These are phyloP conservation scores for Equus quagga DNA, from an alignment of 2,113 vertebrate genomes.

Conservation along the genomic window DNA sequence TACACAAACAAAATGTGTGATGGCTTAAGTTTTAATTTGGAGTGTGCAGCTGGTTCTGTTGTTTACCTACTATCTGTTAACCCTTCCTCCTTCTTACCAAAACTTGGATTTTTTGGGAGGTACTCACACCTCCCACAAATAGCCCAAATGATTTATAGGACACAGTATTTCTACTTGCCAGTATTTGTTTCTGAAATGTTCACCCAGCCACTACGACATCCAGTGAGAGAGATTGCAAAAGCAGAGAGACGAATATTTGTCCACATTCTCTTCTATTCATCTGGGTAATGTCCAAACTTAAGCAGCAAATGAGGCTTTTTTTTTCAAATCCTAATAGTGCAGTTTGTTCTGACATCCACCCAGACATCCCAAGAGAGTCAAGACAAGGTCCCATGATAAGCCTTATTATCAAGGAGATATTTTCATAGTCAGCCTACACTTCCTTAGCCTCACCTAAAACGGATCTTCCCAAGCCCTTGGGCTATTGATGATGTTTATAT, in stretches of 20 bases:
- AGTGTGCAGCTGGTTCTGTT: slow-evolving; percentile 55
- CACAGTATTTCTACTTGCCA: background rate
- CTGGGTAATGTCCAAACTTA: background rate
- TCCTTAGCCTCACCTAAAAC: background rate
- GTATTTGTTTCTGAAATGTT: slow-evolving; percentile 22
- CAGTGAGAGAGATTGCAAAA: background rate
- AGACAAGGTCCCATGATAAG: background rate
- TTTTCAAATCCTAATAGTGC: background rate
- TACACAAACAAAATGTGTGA: slow-evolving; percentile 59
- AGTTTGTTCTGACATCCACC: background rate
- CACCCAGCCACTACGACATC: background rate
- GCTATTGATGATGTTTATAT: background rate
- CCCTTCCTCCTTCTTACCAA: slow-evolving; percentile 20
- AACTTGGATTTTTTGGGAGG: background rate
- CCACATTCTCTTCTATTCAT: background rate
- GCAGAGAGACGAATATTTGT: background rate
- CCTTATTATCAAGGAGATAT: background rate
- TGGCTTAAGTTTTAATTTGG: slow-evolving; percentile 59
- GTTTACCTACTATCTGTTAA: slow-evolving; percentile 63
- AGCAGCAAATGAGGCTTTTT: slow-evolving; percentile 32
- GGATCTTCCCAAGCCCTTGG: background rate
- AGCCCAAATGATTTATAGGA: background rate
- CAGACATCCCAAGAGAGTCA: background rate
- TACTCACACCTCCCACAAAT: background rate
- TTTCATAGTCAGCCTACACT: background rate